Evolutionary conservation across 2,888 invertebrate species (phyloP), one percentile per base, ranked within the genome.

Genomic region (Drosophila setosimentum): DNA sequence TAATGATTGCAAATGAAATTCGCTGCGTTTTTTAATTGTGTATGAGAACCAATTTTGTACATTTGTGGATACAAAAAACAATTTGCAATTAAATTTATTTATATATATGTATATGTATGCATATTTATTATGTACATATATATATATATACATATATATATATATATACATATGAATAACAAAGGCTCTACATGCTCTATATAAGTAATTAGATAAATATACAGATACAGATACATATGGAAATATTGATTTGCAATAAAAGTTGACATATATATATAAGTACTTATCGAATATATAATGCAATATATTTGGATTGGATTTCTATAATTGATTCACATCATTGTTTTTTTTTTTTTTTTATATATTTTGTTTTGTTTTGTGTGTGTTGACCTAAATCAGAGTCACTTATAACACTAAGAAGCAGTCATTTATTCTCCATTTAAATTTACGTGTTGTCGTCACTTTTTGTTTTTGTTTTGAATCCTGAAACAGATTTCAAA

Each of bases 371-470:
- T 35, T 45, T 45, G 45, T 51, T 69, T 16, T 73, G 58, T 72
- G 45, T 75, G 73, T 82, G 63, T 87, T 82, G 81, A 82, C 80
- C 83, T 78, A 83, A 89, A 85, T 88, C 81, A 83, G 83, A 80
- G 82, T 81, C 83, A 83, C 88, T 86, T 90, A 89, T 87, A 83
- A 82, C 68, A 89, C 92, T 92, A 92, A 91, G 90, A 92, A 92
- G 92, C 92, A 92, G 92, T 92, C 92, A 93, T 92, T 91, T 92
- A 89, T 93, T 92, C 92, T 92, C 92, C 92, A 87, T 87, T 92
- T 92, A 91, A 91, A 90, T 86, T 83, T 90, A 87, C 80, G 83
- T 83, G 74, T 79, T 87, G 89, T 87, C 89, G 87, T 83, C 90
- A 89, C 82, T 79, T 68, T 91, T 91, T 67, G 67, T 67, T 68